Evolutionary conservation across 2,888 invertebrate genomes (phyloP).

Genomic region (Choristoneura rosaceana): DNA sequence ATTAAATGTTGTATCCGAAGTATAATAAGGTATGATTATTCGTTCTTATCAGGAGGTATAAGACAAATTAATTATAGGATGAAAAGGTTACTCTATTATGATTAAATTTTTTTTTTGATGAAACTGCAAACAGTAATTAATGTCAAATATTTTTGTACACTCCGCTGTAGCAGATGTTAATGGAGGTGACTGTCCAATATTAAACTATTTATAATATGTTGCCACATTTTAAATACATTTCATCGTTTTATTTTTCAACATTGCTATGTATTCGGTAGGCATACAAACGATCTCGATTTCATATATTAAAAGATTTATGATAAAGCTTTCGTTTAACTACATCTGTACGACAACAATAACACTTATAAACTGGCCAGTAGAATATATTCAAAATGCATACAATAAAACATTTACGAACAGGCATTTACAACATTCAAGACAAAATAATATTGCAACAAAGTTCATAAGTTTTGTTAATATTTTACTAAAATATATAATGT

Average conservation of each 20-base stretch:
- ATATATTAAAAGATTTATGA: conserved; percentile 4
- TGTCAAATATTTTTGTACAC: too few relatives aligned
- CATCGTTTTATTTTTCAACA: neutral
- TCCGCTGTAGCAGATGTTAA: too few relatives aligned
- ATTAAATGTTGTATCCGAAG: conserved; percentile 6
- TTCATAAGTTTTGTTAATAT: neutral
- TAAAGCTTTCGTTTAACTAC: conserved; percentile 21
- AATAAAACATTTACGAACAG: neutral
- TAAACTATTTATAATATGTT: neutral
- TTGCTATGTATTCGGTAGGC: neutral
- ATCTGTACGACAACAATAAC: conserved; percentile 25
- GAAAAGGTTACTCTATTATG: neutral
- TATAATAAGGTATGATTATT: conserved; percentile 31
- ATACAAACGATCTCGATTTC: neutral
- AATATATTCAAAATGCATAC: conserved; percentile 20
- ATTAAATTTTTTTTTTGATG: neutral
- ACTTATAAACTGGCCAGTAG: conserved; percentile 41
- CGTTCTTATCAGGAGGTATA: conserved; percentile 32
- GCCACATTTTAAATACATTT: neutral
- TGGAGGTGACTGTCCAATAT: too few relatives aligned
- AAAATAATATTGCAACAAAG: neutral
- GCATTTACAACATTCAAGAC: neutral
- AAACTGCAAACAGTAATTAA: neutral
- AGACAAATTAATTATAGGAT: conserved; percentile 6
- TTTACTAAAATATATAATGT: neutral